These are phyloP conservation scores for Pseudopleuronectes americanus DNA, from an alignment of 2,797 vertebrate genomes.

Conservation along the genomic window DNA sequence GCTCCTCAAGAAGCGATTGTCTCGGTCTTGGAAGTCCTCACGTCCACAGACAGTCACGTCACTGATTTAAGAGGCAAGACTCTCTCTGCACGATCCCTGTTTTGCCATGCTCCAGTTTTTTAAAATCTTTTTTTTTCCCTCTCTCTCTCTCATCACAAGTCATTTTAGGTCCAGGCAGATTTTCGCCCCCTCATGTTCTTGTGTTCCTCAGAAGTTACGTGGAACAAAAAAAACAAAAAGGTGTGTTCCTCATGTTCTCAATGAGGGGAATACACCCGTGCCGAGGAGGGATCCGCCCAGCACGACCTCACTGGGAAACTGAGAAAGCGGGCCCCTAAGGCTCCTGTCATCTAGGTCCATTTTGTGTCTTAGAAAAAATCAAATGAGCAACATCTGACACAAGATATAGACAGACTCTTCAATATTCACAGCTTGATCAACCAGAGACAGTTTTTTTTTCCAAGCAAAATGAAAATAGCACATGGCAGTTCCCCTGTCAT, in stretches of 20 bases:
- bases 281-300: slow-evolving; percentile 65
- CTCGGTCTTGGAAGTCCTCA: slow-evolving; percentile 56
- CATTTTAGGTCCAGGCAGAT: slow-evolving; percentile 53
- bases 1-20: slow-evolving; percentile 66
- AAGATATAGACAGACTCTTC: slow-evolving; percentile 79
- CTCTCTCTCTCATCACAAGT: slow-evolving; percentile 60
- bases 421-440: slow-evolving; percentile 81
- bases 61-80: slow-evolving; percentile 58
- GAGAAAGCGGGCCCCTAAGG: slow-evolving; percentile 69
- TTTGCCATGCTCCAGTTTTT: slow-evolving; percentile 56
- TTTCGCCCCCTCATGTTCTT: slow-evolving; percentile 36
- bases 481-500: slow-evolving; percentile 57
- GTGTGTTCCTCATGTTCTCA: slow-evolving; percentile 64
- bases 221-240: slow-evolving; percentile 52
- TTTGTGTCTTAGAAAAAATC: slow-evolving; percentile 77
- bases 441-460: slow-evolving; percentile 63
- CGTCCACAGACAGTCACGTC: slow-evolving; percentile 57
- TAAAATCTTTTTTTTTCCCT: background rate
- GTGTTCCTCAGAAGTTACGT: slow-evolving; percentile 44
- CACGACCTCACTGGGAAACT: slow-evolving; percentile 67
- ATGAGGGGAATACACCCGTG: slow-evolving; percentile 35
- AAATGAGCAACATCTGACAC: slow-evolving; percentile 82
- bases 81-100: slow-evolving; percentile 54
- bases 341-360: slow-evolving; percentile 74
- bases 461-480: slow-evolving; percentile 71